Evolutionary conservation across 2,797 vertebrate genomes (phyloP).

Genomic region (Sebastiscus tertius): DNA sequence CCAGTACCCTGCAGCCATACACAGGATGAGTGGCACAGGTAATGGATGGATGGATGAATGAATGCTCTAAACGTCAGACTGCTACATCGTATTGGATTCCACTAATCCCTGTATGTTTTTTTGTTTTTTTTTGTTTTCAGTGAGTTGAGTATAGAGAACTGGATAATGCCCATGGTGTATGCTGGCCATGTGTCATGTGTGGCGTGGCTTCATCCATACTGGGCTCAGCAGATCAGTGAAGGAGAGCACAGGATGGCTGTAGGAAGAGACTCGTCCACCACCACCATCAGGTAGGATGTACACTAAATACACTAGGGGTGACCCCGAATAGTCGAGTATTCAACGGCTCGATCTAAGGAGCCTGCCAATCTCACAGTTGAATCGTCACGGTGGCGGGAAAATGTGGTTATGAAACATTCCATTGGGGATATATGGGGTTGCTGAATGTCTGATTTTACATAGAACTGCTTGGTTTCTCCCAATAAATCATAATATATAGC

Average conservation of each 20-base stretch:
- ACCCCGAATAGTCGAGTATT: too few species aligned
- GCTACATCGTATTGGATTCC: neutral
- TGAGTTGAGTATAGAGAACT: constrained; percentile 94
- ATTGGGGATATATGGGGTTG: too few species aligned
- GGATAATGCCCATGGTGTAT: constrained; percentile 97
- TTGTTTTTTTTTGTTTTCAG: constrained; percentile 66
- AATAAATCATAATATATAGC: too few species aligned
- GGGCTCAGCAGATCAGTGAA: constrained; percentile 88
- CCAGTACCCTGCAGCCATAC: neutral
- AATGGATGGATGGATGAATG: neutral
- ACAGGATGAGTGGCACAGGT: neutral
- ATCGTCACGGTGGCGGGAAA: neutral
- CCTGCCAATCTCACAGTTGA: neutral
- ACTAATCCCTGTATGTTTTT: neutral
- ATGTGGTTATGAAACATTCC: neutral
- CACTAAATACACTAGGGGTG: neutral
- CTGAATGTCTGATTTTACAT: too few species aligned
- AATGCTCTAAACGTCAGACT: neutral
- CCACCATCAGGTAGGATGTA: constrained; percentile 82
- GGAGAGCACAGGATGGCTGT: constrained; percentile 82
- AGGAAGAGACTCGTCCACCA: constrained; percentile 81
- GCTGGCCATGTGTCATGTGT: constrained; percentile 94
- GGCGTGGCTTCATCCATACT: constrained; percentile 92
- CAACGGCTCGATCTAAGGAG: neutral
- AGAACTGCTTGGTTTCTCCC: too few species aligned